Evolutionary conservation across 2,888 invertebrate genomes (phyloP).

Genomic region (Caenorhabditis imperialis): DNA sequence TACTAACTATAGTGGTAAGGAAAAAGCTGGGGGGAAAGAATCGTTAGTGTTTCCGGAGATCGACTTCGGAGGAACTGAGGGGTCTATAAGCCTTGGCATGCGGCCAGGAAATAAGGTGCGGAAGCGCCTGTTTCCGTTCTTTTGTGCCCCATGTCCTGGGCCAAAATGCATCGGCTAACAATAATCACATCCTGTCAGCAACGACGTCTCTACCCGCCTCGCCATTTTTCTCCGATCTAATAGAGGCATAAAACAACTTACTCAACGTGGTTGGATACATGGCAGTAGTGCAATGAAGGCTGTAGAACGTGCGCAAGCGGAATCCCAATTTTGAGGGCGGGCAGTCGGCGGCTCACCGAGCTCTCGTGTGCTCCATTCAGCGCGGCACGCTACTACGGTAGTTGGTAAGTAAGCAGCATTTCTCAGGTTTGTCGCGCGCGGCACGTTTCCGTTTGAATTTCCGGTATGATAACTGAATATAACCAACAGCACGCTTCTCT

Average conservation of each 20-base stretch:
- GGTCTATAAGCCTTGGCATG: constrained; percentile 45
- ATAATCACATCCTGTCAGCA: constrained; percentile 53
- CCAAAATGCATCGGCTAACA: constrained; percentile 46
- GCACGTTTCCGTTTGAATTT: constrained; percentile 46
- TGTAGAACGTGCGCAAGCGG: constrained; percentile 15
- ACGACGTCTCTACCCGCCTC: constrained; percentile 11
- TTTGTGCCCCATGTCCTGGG: constrained; percentile 39
- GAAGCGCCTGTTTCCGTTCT: constrained; percentile 67
- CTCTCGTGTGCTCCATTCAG: constrained; percentile 52
- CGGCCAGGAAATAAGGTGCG: constrained; percentile 67
- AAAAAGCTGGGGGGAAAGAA: constrained; percentile 26
- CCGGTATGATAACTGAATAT: constrained; percentile 45
- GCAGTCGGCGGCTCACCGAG: constrained; percentile 13
- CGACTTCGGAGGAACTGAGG: constrained; percentile 50
- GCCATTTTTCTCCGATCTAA: constrained; percentile 23
- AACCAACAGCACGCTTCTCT: too few species aligned
- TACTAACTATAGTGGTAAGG: too few species aligned
- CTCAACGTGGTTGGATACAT: constrained; percentile 57
- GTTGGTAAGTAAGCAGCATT: constrained; percentile 28
- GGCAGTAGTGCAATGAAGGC: constrained; percentile 40
- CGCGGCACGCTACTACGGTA: constrained; percentile 39
- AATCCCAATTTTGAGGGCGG: constrained; percentile 45
- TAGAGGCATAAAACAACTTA: constrained; percentile 52
- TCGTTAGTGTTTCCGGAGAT: constrained; percentile 59
- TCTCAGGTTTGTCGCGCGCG: constrained; percentile 31